phyloP scores from a whole-genome alignment of 2,888 invertebrate genomes.

The Schizotus pectinicornis region DNA sequence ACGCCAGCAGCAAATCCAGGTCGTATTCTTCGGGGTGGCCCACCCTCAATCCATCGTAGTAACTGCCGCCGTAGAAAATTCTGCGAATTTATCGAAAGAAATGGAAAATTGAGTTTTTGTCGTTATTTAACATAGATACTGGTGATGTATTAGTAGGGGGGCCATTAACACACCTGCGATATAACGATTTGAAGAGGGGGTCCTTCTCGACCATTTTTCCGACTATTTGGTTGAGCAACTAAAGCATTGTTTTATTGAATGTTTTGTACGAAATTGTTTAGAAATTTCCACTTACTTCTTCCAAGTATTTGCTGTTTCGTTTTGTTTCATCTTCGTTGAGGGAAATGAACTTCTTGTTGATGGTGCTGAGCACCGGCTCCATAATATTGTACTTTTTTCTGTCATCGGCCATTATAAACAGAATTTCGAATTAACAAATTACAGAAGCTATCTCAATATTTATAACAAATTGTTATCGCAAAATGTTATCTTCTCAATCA shows the following conservation, averaged over 20 bases:
- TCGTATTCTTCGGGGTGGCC: constrained; percentile 67
- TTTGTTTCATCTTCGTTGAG: constrained; percentile 32
- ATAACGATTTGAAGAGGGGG: constrained; percentile 50
- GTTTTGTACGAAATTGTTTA: not conserved
- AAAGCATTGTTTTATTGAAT: too few species aligned
- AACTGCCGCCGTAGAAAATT: constrained; percentile 64
- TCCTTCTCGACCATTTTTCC: constrained; percentile 47
- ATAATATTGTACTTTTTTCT: constrained; percentile 5
- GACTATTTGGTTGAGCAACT: not conserved
- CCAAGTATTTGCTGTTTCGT: constrained; percentile 32
- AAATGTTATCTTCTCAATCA: too few species aligned
- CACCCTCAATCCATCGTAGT: constrained; percentile 65
- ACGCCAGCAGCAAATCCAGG: constrained; percentile 63
- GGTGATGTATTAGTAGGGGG: too few species aligned
- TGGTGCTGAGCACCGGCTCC: constrained; percentile 37
- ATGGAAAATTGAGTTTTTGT: too few species aligned
- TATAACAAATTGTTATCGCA: too few species aligned
- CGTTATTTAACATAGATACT: too few species aligned
- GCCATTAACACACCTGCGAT: too few species aligned
- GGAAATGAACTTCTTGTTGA: constrained; percentile 35
- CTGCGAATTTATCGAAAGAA: constrained; percentile 10
- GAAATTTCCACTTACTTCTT: constrained; percentile 27
- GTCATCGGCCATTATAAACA: too few species aligned
- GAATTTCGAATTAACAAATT: too few species aligned
- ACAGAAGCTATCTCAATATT: too few species aligned